Evolutionary conservation across 2,888 invertebrate species (phyloP).

Genomic region (Adineta ricciae): DNA sequence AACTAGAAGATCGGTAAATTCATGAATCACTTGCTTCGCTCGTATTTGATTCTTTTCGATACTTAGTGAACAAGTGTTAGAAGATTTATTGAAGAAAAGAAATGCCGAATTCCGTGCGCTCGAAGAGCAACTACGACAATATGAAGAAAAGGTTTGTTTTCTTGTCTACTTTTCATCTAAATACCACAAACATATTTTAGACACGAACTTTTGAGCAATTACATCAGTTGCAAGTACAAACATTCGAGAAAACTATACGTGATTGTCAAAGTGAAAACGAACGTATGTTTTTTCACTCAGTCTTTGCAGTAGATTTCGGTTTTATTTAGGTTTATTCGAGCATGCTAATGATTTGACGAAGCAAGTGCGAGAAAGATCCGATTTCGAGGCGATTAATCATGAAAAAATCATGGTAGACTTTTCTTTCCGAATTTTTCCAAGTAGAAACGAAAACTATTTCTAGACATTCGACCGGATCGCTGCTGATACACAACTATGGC

Average conservation of each 20-base stretch:
- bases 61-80: neutral
- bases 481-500: slow-evolving; percentile 1
- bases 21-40: neutral
- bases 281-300: neutral
- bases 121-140: neutral
- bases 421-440: neutral
- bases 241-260: slow-evolving; percentile 14
- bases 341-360: neutral
- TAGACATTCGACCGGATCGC: slow-evolving; percentile 8
- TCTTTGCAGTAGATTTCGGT: no score
- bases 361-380: neutral
- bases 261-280: slow-evolving; percentile 20
- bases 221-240: slow-evolving; percentile 16
- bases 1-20: neutral
- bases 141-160: neutral
- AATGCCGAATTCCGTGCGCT: neutral
- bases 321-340: neutral
- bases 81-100: neutral
- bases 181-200: neutral
- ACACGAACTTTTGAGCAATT: slow-evolving; percentile 1
- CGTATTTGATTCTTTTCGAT: neutral
- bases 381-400: neutral
- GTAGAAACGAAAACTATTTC: no score
- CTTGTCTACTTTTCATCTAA: no score
- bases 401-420: neutral